Conservation (phyloP, 2,888 invertebrate genomes). For the Silvanus unidentatus region DNA sequence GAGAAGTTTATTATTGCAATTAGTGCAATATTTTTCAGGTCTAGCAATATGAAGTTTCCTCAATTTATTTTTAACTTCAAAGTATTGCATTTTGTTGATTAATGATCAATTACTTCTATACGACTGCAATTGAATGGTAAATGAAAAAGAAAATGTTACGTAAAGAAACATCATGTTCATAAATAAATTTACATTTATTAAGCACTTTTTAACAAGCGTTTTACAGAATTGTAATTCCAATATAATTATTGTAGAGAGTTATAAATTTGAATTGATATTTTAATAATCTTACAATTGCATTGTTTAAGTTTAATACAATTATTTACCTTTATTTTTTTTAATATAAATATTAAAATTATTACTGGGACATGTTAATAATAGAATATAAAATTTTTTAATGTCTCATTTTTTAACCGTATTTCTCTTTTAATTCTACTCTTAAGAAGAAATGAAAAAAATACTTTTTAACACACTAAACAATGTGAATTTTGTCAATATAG, state of each 20-base stretch:
- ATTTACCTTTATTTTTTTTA: conserved; percentile 7
- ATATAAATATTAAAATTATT: conserved; percentile 3
- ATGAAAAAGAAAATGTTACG: background rate
- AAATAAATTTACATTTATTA: conserved; percentile 41
- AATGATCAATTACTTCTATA: too few relatives aligned
- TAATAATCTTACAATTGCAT: background rate
- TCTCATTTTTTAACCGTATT: background rate
- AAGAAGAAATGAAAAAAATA: conserved; percentile 13
- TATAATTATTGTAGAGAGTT: conserved; percentile 33
- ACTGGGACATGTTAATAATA: background rate
- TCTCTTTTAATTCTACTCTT: conserved; percentile 13
- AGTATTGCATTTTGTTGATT: too few relatives aligned
- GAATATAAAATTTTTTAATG: background rate
- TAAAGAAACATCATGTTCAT: conserved; percentile 21
- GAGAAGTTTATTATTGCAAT: too few relatives aligned
- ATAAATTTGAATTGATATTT: conserved; percentile 18
- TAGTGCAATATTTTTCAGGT: too few relatives aligned
- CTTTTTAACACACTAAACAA: conserved; percentile 24
- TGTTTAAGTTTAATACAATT: conserved; percentile 8
- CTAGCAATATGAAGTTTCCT: too few relatives aligned
- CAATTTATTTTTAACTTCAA: too few relatives aligned
- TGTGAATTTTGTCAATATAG: conserved; percentile 12
- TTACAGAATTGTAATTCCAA: conserved; percentile 33
- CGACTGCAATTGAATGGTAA: too few relatives aligned
- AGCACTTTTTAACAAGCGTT: conserved; percentile 40